Evolutionary conservation across 2,797 vertebrate genomes (phyloP).

Genomic region (Myripristis murdjan): DNA sequence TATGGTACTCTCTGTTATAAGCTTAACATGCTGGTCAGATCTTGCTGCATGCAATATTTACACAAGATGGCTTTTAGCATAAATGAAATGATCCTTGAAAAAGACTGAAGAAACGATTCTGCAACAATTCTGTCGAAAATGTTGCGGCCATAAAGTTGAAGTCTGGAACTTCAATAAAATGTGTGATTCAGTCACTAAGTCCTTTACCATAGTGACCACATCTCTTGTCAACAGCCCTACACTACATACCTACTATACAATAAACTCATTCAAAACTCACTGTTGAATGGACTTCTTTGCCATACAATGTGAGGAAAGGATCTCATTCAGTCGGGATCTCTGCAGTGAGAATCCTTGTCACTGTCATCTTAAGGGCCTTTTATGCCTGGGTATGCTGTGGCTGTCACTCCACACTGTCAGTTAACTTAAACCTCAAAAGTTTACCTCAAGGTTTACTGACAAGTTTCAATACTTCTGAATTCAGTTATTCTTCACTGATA

Average conservation of each 20-base stretch:
- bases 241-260: slow-evolving; percentile 60
- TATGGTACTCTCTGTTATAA: too few species aligned
- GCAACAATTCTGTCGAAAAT: slow-evolving; percentile 26
- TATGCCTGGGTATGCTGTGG: too few species aligned
- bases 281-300: slow-evolving; percentile 4
- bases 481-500: neutral
- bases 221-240: slow-evolving; percentile 48
- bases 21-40: too few species aligned
- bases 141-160: slow-evolving; percentile 50
- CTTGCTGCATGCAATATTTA: too few species aligned
- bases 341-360: slow-evolving; percentile 18
- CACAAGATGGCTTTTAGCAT: too few species aligned
- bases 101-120: neutral
- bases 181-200: slow-evolving; percentile 63
- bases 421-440: slow-evolving; percentile 31
- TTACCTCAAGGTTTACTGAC: slow-evolving; percentile 34
- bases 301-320: neutral
- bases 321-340: too few species aligned
- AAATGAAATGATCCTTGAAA: too few species aligned
- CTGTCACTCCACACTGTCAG: neutral
- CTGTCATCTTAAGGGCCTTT: too few species aligned
- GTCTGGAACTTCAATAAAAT: neutral
- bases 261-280: too few species aligned
- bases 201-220: slow-evolving; percentile 63
- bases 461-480: neutral